Evolutionary conservation across 2,888 invertebrate species (phyloP), one percentile per base, ranked within the genome.

Genomic region (Perdita meconis): DNA sequence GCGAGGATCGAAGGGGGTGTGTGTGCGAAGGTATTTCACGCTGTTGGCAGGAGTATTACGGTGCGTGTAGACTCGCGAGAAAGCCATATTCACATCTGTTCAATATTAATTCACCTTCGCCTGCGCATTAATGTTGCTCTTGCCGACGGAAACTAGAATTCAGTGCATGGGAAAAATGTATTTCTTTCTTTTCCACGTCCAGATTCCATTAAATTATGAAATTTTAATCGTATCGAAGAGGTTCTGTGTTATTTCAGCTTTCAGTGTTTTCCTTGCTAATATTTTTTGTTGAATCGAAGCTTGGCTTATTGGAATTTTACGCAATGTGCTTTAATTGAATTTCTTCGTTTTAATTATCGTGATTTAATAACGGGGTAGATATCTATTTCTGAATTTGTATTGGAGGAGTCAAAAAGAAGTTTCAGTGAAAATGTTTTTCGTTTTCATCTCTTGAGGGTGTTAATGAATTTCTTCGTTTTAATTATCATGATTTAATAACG

Each of bases 31-130:
- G 53, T 53, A 66, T 85, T 74, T 57, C 51, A 53, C 66, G 38
- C 63, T 60, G 74, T 77, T 75, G 67, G 69, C 72, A 65, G 69
- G 56, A 74, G 80, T 60, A 70, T 70, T 74, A 74, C 61, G 53
- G 55, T 53, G 70, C 68, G 75, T 70, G 66, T 73, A 75, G 69
- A 69, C 76, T 60, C 64, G 60, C 59, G 68, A 65, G 83, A 80
- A 85, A 86, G 81, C 85, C 85, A 76, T 67, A 53, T 47, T 67
- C 67, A 50, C 40, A 26, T 19, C 34, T 30, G 64, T 50, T 40
- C 56, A 34, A 70, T 63, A 56, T 63, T 40, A 50, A 12, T 1
- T 16, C 10, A 24, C 12, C 47, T 51, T 34, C 42, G 40, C 13
- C n/a, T n/a, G 12, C 24, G 26, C 56, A 19, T 22, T 10, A n/a